phyloP scores from a whole-genome alignment of 1,140 invertebrate species.

The Drosophila sp. region DNA sequence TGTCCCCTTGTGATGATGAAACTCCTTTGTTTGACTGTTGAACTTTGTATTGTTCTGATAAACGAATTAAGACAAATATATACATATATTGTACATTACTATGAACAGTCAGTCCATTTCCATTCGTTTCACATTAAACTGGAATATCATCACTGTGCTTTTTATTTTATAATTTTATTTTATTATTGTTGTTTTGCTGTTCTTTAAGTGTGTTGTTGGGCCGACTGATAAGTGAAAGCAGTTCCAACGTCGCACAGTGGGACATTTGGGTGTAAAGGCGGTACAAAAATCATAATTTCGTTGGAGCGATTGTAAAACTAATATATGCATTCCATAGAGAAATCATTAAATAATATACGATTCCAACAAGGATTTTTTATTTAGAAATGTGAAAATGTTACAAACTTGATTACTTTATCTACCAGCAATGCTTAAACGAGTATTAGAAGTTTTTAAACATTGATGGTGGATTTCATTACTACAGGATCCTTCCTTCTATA shows the following conservation, averaged over 20 bases:
- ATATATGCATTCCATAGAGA: too few relatives aligned
- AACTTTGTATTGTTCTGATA: slow-evolving; percentile 38
- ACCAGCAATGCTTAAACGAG: too few relatives aligned
- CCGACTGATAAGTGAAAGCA: slow-evolving; percentile 42
- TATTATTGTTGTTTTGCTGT: neutral
- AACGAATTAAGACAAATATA: slow-evolving; percentile 11
- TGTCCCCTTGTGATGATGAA: slow-evolving; percentile 1
- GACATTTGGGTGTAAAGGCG: too few relatives aligned
- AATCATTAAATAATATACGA: too few relatives aligned
- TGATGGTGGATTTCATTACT: too few relatives aligned
- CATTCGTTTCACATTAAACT: slow-evolving; percentile 22
- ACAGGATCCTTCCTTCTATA: too few relatives aligned
- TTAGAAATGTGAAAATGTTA: too few relatives aligned
- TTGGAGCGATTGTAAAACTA: too few relatives aligned
- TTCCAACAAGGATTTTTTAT: too few relatives aligned
- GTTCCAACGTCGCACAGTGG: neutral
- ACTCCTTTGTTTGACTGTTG: slow-evolving; percentile 27
- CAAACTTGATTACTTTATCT: too few relatives aligned
- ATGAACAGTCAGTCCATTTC: neutral
- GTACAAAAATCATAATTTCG: too few relatives aligned
- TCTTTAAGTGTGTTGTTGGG: slow-evolving; percentile 1
- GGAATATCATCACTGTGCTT: slow-evolving; percentile 15
- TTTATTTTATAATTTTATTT: neutral
- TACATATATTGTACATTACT: neutral
- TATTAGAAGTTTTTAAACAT: too few relatives aligned